Conservation (phyloP, 2,113 vertebrate species). For the Alces alces region DNA sequence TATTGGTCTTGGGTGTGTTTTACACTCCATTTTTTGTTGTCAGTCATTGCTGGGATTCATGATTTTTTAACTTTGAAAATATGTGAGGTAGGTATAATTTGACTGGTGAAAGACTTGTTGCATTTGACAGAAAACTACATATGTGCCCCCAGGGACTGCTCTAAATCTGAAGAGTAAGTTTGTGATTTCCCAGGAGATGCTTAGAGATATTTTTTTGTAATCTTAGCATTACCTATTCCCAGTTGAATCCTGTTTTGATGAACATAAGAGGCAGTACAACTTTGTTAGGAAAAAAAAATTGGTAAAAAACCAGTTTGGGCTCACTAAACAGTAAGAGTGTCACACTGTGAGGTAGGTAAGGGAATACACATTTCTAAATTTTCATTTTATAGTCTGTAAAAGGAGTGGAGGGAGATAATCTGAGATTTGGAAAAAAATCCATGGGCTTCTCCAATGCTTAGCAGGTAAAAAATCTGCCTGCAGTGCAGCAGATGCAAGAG, state of each 20-base stretch:
- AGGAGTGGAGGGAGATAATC: background rate
- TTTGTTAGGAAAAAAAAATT: background rate
- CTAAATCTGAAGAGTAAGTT: constrained; percentile 12
- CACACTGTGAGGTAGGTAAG: background rate
- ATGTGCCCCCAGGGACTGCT: constrained; percentile 6
- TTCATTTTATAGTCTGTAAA: background rate
- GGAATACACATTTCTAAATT: background rate
- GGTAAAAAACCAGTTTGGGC: background rate
- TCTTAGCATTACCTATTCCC: background rate
- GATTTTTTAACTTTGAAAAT: constrained; percentile 40
- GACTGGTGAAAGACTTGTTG: constrained; percentile 35
- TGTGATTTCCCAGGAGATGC: constrained; percentile 26
- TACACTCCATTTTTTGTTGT: background rate
- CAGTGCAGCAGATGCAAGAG: background rate
- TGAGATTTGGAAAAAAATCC: background rate
- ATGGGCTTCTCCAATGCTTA: background rate
- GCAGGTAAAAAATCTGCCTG: background rate
- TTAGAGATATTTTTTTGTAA: background rate
- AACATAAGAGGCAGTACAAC: background rate
- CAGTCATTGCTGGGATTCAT: background rate
- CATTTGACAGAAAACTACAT: constrained; percentile 35
- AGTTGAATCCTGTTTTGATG: background rate
- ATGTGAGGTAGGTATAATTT: background rate
- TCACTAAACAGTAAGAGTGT: background rate
- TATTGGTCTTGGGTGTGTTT: background rate